Evolutionary conservation across 1,140 invertebrate genomes (phyloP).

Genomic region (Macrostomum lignano): DNA sequence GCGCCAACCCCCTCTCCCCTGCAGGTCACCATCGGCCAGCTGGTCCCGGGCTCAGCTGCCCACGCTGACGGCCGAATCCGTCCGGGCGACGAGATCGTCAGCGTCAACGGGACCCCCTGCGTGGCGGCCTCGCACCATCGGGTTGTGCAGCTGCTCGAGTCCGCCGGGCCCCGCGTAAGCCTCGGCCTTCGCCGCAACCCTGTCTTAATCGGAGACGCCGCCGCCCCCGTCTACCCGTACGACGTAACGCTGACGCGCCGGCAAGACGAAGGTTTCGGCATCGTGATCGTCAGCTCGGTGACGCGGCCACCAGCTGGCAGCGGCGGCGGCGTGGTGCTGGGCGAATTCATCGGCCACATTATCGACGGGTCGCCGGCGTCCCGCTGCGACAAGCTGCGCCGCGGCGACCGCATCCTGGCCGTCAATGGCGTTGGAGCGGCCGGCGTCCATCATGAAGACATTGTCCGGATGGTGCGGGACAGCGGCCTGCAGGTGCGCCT

Average conservation of each 20-base stretch:
- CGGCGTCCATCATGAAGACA: slow-evolving; percentile 71
- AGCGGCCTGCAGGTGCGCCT: slow-evolving; percentile 67
- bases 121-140: slow-evolving; percentile 56
- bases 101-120: slow-evolving; percentile 45
- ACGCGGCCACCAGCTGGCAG: slow-evolving; percentile 37
- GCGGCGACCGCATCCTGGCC: slow-evolving; percentile 76
- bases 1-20: too few relatives aligned
- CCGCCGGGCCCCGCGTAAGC: too few relatives aligned
- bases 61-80: slow-evolving; percentile 53
- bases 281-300: slow-evolving; percentile 85
- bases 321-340: neutral
- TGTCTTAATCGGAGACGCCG: too few relatives aligned
- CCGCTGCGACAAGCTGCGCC: slow-evolving; percentile 52
- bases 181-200: too few relatives aligned
- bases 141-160: slow-evolving; percentile 60
- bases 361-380: slow-evolving; percentile 79
- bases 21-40: too few relatives aligned
- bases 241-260: slow-evolving; percentile 38
- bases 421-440: slow-evolving; percentile 75
- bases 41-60: too few relatives aligned
- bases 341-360: slow-evolving; percentile 37
- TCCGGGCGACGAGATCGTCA: slow-evolving; percentile 61
- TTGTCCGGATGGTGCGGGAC: slow-evolving; percentile 63
- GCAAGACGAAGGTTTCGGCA: slow-evolving; percentile 86
- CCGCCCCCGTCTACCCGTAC: slow-evolving; percentile 12